Percentiles rank a stretch among this genome's conserved stretches.
phyloP scores from a whole-genome alignment of 2,797 vertebrate genomes.

The Dendrocincla fuliginosa region DNA sequence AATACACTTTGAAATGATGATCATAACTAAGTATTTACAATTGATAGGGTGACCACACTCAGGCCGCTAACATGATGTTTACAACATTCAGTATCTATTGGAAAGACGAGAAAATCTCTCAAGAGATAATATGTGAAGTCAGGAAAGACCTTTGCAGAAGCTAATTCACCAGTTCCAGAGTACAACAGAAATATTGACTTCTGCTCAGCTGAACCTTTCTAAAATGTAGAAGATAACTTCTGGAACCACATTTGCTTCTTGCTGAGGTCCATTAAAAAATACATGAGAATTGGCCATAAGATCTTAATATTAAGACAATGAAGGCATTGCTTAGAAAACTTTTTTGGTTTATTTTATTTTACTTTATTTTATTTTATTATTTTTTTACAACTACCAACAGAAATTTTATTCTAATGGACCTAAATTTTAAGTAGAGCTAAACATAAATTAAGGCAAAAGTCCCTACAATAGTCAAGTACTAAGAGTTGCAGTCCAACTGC shows the following conservation, averaged over 20 bases:
- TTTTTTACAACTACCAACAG: neutral
- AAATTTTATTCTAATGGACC: neutral
- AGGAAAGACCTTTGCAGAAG: neutral
- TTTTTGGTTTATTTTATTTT: neutral
- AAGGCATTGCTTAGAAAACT: neutral
- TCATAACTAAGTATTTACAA: slow-evolving; percentile 40
- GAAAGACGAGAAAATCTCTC: slow-evolving; percentile 6
- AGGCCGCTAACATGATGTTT: neutral
- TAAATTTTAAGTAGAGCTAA: neutral
- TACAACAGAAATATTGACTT: neutral
- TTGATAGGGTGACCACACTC: slow-evolving; percentile 11
- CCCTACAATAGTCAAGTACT: neutral
- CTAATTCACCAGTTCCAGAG: neutral
- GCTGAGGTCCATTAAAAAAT: neutral
- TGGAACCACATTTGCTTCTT: neutral
- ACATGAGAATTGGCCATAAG: neutral
- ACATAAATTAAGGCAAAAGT: neutral
- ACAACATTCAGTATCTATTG: neutral
- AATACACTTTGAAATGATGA: slow-evolving; percentile 39
- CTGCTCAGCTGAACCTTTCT: neutral
- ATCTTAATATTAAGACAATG: neutral
- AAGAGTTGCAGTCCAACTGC: neutral
- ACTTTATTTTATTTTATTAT: neutral
- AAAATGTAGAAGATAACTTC: neutral
- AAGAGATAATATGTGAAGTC: neutral